Evolutionary conservation across 2,113 vertebrate genomes (phyloP).

Genomic region (Xenopus laevis): DNA sequence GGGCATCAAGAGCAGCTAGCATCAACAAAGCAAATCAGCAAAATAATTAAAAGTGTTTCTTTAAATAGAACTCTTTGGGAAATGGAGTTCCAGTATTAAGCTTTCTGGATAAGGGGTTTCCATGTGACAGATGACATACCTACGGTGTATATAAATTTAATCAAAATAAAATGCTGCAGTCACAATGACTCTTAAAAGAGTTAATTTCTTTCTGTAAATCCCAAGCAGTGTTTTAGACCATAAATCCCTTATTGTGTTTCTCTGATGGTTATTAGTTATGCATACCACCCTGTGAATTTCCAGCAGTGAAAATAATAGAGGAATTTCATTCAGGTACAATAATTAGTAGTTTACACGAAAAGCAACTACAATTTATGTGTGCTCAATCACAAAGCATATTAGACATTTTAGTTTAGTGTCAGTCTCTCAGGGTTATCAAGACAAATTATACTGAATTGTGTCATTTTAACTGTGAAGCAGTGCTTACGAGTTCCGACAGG

Average conservation of each 20-base stretch:
- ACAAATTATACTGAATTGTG: conserved; percentile 38
- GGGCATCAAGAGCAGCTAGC: too few species aligned
- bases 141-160: not conserved
- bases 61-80: too few species aligned
- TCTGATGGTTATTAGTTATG: conserved; percentile 41
- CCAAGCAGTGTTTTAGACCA: conserved; percentile 27
- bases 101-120: too few species aligned
- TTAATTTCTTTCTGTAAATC: conserved; percentile 38
- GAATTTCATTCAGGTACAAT: conserved; percentile 58
- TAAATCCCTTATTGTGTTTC: conserved; percentile 37
- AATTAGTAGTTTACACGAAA: conserved; percentile 52
- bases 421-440: conserved; percentile 47
- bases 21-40: too few species aligned
- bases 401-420: conserved; percentile 43
- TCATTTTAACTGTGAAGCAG: conserved; percentile 39
- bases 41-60: too few species aligned
- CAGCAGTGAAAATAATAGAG: conserved; percentile 55
- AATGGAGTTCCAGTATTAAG: too few species aligned
- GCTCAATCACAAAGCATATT: conserved; percentile 44
- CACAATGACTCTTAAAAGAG: not conserved
- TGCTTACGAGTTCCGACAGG: conserved; percentile 37
- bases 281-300: conserved; percentile 50
- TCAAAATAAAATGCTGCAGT: not conserved
- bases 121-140: too few species aligned
- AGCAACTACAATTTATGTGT: conserved; percentile 46